Evolutionary conservation across 2,888 invertebrate species (phyloP).

Genomic region (Panzeria rudis): DNA sequence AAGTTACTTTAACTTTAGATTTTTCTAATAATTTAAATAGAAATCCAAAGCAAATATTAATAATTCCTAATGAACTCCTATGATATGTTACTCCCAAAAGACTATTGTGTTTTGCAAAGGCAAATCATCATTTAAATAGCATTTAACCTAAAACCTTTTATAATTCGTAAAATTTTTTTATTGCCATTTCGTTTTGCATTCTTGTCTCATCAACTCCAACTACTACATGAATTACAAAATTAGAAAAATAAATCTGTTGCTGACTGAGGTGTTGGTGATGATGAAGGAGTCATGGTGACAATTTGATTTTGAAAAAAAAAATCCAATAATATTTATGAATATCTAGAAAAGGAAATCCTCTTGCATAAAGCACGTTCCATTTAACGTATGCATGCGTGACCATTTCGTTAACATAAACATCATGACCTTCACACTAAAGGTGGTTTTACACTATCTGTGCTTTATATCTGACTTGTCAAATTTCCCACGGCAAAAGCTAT

Average conservation of each 20-base stretch:
- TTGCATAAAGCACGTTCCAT: conserved; percentile 60
- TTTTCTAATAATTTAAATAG: neutral
- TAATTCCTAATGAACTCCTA: conserved; percentile 52
- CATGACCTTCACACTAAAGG: conserved; percentile 67
- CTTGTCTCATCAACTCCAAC: conserved; percentile 54
- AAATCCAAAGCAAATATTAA: neutral
- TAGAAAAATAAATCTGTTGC: conserved; percentile 27
- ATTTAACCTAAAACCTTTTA: conserved; percentile 42
- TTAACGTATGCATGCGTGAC: conserved; percentile 69
- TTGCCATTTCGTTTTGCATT: conserved; percentile 41
- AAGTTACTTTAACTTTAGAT: no score
- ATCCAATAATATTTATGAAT: conserved; percentile 57
- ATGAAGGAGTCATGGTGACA: neutral
- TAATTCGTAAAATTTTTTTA: neutral
- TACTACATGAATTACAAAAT: conserved; percentile 39
- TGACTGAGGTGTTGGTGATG: neutral
- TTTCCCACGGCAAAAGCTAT: no score
- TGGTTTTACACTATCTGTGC: no score
- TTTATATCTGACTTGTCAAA: no score
- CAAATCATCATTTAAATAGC: conserved; percentile 43
- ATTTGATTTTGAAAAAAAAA: conserved; percentile 30
- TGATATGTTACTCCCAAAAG: conserved; percentile 17
- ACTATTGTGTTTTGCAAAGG: conserved; percentile 31
- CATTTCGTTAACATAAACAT: conserved; percentile 60
- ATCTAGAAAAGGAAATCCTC: conserved; percentile 48